phyloP scores from a whole-genome alignment of 1,140 invertebrate species.

The Dreissena polymorpha region DNA sequence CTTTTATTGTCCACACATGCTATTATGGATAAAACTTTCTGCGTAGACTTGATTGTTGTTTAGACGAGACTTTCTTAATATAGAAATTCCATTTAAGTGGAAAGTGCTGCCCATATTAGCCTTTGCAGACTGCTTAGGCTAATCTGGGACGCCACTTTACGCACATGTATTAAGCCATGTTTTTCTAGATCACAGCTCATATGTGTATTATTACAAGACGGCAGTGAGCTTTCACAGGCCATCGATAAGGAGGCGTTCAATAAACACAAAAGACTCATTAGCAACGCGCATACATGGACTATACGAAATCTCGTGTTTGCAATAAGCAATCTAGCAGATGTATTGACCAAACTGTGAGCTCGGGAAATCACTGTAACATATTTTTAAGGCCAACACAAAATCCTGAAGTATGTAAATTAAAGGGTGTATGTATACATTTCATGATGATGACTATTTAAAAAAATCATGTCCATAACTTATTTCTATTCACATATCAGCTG shows the following conservation, averaged over 20 bases:
- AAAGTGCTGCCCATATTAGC: neutral
- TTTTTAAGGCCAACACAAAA: slow-evolving; percentile 39
- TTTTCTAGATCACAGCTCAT: neutral
- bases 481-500: too few relatives aligned
- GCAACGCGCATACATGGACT: slow-evolving; percentile 23
- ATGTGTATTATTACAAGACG: neutral
- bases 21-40: too few relatives aligned
- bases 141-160: neutral
- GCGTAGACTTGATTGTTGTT: neutral
- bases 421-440: too few relatives aligned
- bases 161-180: neutral
- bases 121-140: neutral
- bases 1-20: too few relatives aligned
- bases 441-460: too few relatives aligned
- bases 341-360: slow-evolving; percentile 27
- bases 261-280: too few relatives aligned
- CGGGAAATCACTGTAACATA: slow-evolving; percentile 47
- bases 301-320: slow-evolving; percentile 40
- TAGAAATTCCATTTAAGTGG: neutral
- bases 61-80: neutral
- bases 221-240: slow-evolving; percentile 11
- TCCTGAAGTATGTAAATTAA: too few relatives aligned
- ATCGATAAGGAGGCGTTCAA: slow-evolving; percentile 37
- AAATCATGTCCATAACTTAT: too few relatives aligned
- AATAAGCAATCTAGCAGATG: slow-evolving; percentile 30